These are phyloP conservation scores for Tachuris rubrigastra DNA, from an alignment of 2,113 vertebrate genomes.

Conservation along the genomic window DNA sequence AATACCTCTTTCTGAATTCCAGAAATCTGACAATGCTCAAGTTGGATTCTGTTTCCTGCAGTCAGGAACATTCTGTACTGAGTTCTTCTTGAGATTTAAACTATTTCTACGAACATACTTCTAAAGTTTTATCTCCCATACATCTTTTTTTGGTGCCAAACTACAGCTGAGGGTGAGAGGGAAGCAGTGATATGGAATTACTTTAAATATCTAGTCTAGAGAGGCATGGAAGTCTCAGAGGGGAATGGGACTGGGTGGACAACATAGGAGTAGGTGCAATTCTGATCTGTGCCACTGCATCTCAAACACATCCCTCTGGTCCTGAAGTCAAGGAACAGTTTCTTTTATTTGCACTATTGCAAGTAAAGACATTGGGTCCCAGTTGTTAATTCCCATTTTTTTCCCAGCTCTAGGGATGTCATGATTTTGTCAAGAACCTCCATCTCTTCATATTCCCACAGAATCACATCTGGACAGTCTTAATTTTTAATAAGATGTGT, in stretches of 20 bases:
- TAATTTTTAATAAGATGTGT: not conserved
- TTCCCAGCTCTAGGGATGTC: not conserved
- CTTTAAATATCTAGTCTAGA: not conserved
- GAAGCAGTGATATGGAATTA: not conserved
- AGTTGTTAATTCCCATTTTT: not conserved
- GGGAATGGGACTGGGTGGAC: not conserved
- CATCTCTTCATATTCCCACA: not conserved
- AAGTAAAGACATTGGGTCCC: not conserved
- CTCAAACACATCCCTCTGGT: not conserved
- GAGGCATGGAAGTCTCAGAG: not conserved
- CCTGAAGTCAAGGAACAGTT: not conserved
- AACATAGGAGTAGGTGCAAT: not conserved
- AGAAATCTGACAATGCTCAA: not conserved
- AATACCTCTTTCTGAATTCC: not conserved
- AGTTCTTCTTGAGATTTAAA: not conserved
- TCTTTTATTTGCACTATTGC: not conserved
- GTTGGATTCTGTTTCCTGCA: not conserved
- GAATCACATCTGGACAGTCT: not conserved
- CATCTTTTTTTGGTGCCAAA: not conserved
- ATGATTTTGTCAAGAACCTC: not conserved
- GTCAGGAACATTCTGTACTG: conserved; percentile 26
- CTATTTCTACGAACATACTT: not conserved
- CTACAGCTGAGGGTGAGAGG: not conserved
- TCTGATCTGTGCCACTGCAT: not conserved
- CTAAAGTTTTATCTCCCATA: not conserved